phyloP scores from a whole-genome alignment of 2,113 vertebrate genomes.

The Cettia cetti region DNA sequence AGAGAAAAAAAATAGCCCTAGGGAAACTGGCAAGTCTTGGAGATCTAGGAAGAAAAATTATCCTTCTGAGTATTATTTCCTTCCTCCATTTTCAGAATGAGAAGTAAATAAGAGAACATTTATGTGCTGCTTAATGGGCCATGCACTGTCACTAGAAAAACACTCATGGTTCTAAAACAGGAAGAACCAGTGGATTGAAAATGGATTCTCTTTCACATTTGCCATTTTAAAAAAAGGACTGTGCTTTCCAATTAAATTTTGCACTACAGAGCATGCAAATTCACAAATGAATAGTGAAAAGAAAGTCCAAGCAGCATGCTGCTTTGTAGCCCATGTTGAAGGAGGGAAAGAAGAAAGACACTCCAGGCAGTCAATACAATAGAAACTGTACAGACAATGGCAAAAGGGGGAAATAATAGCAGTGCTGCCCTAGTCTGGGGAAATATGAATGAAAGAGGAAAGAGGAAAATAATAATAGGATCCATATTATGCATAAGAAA shows the following conservation, averaged over 20 bases:
- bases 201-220: background rate
- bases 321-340: background rate
- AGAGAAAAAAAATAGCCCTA: background rate
- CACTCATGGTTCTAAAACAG: background rate
- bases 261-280: background rate
- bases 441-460: conserved; percentile 41
- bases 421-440: background rate
- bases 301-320: background rate
- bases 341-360: background rate
- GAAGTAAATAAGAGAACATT: background rate
- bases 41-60: background rate
- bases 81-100: background rate
- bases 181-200: background rate
- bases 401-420: background rate
- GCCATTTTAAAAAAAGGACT: background rate
- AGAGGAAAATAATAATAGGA: conserved; percentile 21
- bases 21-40: background rate
- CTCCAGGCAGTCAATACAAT: background rate
- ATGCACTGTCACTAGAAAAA: background rate
- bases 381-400: background rate
- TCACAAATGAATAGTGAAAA: background rate
- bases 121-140: background rate
- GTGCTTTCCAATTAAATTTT: background rate
- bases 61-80: background rate
- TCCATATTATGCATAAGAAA: conserved; percentile 17